phyloP scores from a whole-genome alignment of 2,888 invertebrate genomes.

The Nomada ferruginata region DNA sequence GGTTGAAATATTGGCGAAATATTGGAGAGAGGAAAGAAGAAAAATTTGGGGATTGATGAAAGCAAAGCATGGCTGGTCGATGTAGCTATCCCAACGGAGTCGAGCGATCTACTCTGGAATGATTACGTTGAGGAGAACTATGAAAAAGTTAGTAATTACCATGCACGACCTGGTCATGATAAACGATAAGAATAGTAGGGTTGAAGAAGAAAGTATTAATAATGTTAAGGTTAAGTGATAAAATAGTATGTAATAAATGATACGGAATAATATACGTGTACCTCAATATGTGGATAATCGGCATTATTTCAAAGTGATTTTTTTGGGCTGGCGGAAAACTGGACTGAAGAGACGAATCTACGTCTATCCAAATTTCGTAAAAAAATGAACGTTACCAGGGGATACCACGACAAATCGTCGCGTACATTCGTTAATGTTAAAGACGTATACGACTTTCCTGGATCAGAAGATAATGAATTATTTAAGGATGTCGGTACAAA shows the following conservation, averaged over 20 bases:
- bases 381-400: background rate
- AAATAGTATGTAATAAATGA: too few relatives aligned
- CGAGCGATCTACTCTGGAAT: conserved; percentile 39
- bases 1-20: background rate
- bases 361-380: background rate
- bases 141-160: conserved; percentile 3
- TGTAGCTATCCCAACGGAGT: background rate
- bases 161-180: background rate
- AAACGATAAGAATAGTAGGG: background rate
- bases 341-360: too few relatives aligned
- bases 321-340: background rate
- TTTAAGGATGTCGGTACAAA: background rate
- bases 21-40: too few relatives aligned
- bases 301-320: too few relatives aligned
- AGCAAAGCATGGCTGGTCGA: conserved; percentile 11
- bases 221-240: background rate
- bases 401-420: background rate
- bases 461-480: background rate
- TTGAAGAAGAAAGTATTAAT: background rate
- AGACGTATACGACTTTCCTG: background rate
- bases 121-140: conserved; percentile 16
- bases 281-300: too few relatives aligned
- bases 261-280: too few relatives aligned
- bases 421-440: background rate
- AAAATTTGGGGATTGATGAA: background rate